phyloP scores from a whole-genome alignment of 2,113 vertebrate genomes.

The Strix uralensis region DNA sequence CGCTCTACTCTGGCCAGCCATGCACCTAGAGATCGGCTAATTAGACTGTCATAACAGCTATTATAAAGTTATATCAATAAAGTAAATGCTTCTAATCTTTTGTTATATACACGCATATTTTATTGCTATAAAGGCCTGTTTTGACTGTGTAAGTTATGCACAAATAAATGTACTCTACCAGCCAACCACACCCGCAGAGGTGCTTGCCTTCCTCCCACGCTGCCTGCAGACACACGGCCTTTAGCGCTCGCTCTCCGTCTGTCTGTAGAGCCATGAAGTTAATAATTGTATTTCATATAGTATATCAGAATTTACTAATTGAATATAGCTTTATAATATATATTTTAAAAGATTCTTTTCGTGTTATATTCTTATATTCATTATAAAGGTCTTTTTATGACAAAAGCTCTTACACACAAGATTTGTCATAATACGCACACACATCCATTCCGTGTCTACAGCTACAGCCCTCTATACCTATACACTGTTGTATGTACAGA shows the following conservation, averaged over 20 bases:
- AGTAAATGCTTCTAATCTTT: too few relatives aligned
- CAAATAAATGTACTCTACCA: too few relatives aligned
- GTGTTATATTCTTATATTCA: too few relatives aligned
- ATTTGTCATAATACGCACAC: background rate
- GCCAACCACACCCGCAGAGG: rapidly evolving
- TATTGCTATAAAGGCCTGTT: background rate
- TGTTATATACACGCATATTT: too few relatives aligned
- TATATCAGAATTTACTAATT: background rate
- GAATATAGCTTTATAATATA: background rate
- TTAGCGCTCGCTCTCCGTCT: too few relatives aligned
- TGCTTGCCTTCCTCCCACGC: background rate
- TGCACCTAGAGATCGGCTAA: rapidly evolving
- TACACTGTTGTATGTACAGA: background rate
- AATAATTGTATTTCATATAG: too few relatives aligned
- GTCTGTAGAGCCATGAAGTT: too few relatives aligned
- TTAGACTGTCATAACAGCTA: background rate
- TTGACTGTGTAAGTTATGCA: background rate
- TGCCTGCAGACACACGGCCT: too few relatives aligned
- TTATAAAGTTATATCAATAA: too few relatives aligned
- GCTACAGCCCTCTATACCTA: too few relatives aligned
- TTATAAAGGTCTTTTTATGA: background rate
- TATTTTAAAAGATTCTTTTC: too few relatives aligned
- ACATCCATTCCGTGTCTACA: too few relatives aligned
- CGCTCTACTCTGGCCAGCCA: background rate
- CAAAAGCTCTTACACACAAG: background rate